Evolutionary conservation across 2,113 vertebrate genomes (phyloP).

Genomic region (Barnardius zonarius): DNA sequence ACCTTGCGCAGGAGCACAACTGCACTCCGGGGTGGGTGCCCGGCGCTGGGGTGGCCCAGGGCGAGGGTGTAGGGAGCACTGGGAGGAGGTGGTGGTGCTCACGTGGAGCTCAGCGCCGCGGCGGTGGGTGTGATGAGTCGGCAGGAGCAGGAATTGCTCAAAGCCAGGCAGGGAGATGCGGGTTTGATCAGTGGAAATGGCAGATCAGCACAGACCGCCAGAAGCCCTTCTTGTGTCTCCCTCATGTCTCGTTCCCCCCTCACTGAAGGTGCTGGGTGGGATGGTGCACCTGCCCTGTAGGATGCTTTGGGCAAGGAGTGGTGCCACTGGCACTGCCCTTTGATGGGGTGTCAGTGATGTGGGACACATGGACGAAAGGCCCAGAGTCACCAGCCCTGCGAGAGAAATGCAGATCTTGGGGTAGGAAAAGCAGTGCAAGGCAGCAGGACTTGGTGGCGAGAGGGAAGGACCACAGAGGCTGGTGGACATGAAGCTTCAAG

Average conservation of each 20-base stretch:
- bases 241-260: not conserved
- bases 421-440: not conserved
- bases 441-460: not conserved
- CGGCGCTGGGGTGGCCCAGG: not conserved
- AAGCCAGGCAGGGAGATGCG: not conserved
- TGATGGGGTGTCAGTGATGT: not conserved
- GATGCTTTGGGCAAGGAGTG: not conserved
- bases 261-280: not conserved
- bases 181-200: not conserved
- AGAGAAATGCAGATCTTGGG: not conserved
- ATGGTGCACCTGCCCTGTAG: not conserved
- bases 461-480: not conserved
- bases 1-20: not conserved
- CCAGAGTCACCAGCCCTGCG: not conserved
- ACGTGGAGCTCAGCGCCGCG: not conserved
- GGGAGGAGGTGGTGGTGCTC: not conserved
- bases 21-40: not conserved
- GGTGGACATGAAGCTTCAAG: not conserved
- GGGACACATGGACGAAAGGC: not conserved
- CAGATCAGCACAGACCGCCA: not conserved
- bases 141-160: not conserved
- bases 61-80: accelerated
- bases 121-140: not conserved
- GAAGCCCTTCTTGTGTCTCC: not conserved
- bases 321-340: not conserved